A percentile compares a stretch with the other conserved stretches of the same genome.
Evolutionary conservation across 2,113 vertebrate genomes (phyloP).

Genomic region (Dascyllus trimaculatus): DNA sequence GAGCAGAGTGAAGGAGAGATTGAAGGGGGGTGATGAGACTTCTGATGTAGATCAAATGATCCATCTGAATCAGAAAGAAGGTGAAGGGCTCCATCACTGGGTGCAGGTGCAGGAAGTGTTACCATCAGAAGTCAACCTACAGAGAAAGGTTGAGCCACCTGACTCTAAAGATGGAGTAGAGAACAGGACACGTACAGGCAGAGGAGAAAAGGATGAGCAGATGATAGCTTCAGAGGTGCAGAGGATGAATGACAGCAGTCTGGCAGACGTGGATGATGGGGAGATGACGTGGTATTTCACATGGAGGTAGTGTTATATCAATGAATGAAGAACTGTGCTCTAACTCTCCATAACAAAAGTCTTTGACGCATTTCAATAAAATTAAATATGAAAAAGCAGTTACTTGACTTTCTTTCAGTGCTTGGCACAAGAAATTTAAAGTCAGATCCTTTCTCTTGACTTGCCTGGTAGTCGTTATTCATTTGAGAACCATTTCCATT

Average conservation of each 20-base stretch:
- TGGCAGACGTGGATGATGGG: background rate
- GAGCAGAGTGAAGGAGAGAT: conserved; percentile 1
- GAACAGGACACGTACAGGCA: background rate
- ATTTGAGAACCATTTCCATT: background rate
- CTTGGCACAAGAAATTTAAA: no score
- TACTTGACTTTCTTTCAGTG: background rate
- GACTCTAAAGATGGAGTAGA: conserved; percentile 16
- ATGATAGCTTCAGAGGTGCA: conserved; percentile 11
- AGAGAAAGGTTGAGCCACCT: background rate
- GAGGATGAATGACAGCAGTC: conserved; percentile 1
- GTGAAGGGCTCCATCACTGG: background rate
- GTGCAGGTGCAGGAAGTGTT: background rate
- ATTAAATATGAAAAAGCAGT: conserved; percentile 42
- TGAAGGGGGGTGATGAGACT: conserved; percentile 7
- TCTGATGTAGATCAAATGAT: conserved; percentile 3
- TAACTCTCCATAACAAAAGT: background rate
- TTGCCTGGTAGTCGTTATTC: no score
- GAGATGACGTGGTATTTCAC: conserved; percentile 75
- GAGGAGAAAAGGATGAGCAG: background rate
- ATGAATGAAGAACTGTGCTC: background rate
- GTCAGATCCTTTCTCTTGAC: no score
- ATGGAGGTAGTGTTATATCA: conserved; percentile 63
- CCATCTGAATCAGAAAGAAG: background rate
- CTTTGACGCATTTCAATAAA: conserved; percentile 52
- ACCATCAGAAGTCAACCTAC: background rate